Evolutionary conservation across 1,140 invertebrate species (phyloP).

Genomic region (Drepana arcuata): DNA sequence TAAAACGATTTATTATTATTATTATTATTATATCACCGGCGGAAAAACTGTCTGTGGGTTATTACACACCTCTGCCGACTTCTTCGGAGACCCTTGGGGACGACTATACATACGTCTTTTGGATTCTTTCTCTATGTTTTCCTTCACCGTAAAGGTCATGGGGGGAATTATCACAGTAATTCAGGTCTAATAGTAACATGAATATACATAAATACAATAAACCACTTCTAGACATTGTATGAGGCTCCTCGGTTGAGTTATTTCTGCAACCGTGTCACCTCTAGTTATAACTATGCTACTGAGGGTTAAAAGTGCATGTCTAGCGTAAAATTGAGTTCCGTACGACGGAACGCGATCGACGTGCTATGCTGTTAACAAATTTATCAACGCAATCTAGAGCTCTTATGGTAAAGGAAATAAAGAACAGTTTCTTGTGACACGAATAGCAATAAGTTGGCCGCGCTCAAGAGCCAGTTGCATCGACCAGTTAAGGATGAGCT

Average conservation of each 20-base stretch:
- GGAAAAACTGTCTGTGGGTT: conserved; percentile 3
- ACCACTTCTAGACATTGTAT: too few species aligned
- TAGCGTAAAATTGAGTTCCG: conserved; percentile 31
- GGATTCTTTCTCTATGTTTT: too few species aligned
- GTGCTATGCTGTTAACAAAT: conserved; percentile 12
- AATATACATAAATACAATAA: too few species aligned
- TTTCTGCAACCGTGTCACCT: too few species aligned
- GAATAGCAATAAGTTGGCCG: conserved; percentile 7
- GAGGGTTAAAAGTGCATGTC: conserved; percentile 20
- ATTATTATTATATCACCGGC: not conserved
- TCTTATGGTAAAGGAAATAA: conserved; percentile 2
- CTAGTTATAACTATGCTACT: too few species aligned
- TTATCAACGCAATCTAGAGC: conserved; percentile 2
- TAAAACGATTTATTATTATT: too few species aligned
- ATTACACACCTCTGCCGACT: too few species aligned
- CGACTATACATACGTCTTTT: too few species aligned
- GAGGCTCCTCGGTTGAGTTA: too few species aligned
- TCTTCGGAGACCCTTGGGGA: too few species aligned
- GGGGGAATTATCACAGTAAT: conserved; percentile 8
- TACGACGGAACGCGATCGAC: conserved; percentile 25
- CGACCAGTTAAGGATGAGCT: conserved; percentile 11
- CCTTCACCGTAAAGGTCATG: too few species aligned
- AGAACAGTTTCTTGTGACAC: conserved; percentile 5
- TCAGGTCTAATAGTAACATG: too few species aligned
- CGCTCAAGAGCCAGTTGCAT: conserved; percentile 6